Percentiles rank a stretch among this genome's conserved stretches.
These are phyloP conservation scores for Micrasema minimum DNA, from an alignment of 1,140 invertebrate species.

Conservation along the genomic window DNA sequence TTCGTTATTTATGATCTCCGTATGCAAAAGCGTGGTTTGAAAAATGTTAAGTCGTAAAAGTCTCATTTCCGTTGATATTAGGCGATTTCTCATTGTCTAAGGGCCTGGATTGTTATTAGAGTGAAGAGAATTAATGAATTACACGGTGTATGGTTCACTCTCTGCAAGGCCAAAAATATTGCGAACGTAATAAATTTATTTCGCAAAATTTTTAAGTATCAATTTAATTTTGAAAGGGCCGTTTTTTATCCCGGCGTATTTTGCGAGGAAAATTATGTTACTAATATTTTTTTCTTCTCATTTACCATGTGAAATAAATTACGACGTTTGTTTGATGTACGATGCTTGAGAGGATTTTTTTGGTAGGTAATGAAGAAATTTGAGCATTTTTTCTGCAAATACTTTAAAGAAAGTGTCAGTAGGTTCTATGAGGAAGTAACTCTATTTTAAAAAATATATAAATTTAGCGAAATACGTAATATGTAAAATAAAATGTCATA, in stretches of 20 bases:
- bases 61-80: conserved; percentile 53
- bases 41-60: conserved; percentile 52
- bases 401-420: too few relatives aligned
- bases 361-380: too few relatives aligned
- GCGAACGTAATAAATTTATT: conserved; percentile 22
- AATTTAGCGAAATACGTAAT: too few relatives aligned
- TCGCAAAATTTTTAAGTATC: conserved; percentile 24
- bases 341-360: too few relatives aligned
- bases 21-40: conserved; percentile 52
- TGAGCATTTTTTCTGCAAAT: too few relatives aligned
- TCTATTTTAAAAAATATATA: too few relatives aligned
- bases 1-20: conserved; percentile 49
- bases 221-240: conserved; percentile 26
- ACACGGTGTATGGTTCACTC: conserved; percentile 7
- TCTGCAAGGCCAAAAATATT: conserved; percentile 29
- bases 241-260: conserved; percentile 11
- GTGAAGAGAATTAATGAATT: conserved; percentile 45
- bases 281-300: background rate
- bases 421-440: too few relatives aligned
- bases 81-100: conserved; percentile 50
- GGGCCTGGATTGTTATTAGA: conserved; percentile 50
- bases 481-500: too few relatives aligned
- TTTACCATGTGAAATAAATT: too few relatives aligned
- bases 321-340: too few relatives aligned
- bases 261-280: background rate